These are phyloP conservation scores for Petrosia ficiformis DNA, from an alignment of 37 sponge, comb jelly and placozoan genomes.

Conservation along the genomic window DNA sequence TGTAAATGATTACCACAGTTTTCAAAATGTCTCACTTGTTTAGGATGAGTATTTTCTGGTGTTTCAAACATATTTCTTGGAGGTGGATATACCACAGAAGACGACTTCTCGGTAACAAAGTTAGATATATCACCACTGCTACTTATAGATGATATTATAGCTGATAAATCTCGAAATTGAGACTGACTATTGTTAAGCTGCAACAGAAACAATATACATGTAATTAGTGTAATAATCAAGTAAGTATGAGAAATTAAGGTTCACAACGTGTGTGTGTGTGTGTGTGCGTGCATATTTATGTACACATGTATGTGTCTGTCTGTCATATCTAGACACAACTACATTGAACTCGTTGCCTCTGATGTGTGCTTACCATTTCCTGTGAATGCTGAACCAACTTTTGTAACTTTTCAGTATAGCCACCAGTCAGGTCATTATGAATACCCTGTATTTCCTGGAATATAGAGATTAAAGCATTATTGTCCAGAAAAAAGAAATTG, in stretches of 20 bases:
- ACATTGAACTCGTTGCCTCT: neutral
- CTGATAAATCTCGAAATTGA: neutral
- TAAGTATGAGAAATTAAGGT: no score
- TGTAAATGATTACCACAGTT: no score
- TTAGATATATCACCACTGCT: neutral
- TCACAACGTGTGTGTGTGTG: no score
- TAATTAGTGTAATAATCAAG: no score
- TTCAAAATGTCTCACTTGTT: constrained; percentile 1
- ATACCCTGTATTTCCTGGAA: constrained; percentile 65
- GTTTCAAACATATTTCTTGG: constrained; percentile 18
- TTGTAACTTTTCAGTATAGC: constrained; percentile 32
- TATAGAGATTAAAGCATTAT: constrained; percentile 22
- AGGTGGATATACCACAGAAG: constrained; percentile 43
- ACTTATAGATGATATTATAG: neutral
- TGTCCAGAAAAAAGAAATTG: no score
- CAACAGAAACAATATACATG: neutral
- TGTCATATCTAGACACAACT: no score
- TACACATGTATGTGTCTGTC: no score
- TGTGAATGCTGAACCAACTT: constrained; percentile 9
- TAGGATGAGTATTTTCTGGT: constrained; percentile 37
- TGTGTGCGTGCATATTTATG: no score
- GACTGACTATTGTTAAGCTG: neutral
- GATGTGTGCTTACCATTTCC: constrained; percentile 24
- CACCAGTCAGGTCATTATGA: constrained; percentile 52
- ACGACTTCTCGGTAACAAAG: neutral